phyloP scores from a whole-genome alignment of 2,113 vertebrate genomes.

The Microtus oregoni region DNA sequence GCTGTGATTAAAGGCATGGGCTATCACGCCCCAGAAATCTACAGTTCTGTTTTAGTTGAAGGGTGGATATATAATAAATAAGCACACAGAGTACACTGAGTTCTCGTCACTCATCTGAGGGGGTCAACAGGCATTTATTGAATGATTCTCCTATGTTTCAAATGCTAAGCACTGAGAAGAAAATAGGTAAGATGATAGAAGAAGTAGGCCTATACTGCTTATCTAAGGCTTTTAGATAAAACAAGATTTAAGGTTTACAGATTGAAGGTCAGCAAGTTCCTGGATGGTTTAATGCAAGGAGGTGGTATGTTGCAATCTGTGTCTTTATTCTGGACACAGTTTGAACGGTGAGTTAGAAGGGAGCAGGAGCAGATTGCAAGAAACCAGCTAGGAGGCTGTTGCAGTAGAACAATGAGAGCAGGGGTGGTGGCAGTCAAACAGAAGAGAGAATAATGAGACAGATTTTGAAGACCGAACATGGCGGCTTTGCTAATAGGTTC shows the following conservation, averaged over 20 bases:
- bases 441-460: neutral
- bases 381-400: neutral
- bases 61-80: neutral
- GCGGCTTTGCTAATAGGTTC: neutral
- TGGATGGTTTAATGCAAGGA: neutral
- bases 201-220: neutral
- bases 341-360: neutral
- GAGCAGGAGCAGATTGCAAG: neutral
- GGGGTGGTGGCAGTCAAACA: neutral
- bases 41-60: neutral
- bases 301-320: neutral
- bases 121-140: neutral
- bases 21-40: neutral
- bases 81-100: neutral
- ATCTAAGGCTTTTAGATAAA: neutral
- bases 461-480: neutral
- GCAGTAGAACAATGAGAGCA: neutral
- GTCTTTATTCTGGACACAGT: neutral
- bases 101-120: neutral
- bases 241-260: neutral
- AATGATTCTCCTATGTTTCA: neutral
- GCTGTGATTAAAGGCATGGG: neutral
- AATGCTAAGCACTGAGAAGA: neutral
- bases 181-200: neutral
- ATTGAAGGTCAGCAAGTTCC: slow-evolving; percentile 44